Base-by-base conservation (phyloP, 1,140 invertebrate species). In the Bilobella aurantiaca region DNA sequence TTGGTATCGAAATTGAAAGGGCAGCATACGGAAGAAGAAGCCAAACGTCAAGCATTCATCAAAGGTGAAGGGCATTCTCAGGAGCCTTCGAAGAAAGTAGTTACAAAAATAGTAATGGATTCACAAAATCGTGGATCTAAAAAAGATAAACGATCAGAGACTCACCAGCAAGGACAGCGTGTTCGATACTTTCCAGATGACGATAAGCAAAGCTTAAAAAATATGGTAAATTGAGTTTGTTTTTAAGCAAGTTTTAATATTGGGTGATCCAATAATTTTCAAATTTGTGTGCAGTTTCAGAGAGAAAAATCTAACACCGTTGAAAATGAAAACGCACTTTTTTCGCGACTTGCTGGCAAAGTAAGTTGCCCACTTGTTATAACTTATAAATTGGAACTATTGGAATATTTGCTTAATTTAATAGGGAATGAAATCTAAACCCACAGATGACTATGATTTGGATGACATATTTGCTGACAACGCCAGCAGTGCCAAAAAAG, bases 171-270 rank as follows among this genome's bases (percentile, higher is more conserved):
- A 65, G 87, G 87, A 1, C 80, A 91, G 74, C 82, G 91, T 71
- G 79, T 85, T 18, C 82, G 86, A 63, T 94, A 95, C 78, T 96
- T 93, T 81, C 83, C 87, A 42, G 91, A 96, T 80, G 92, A 96
- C 81, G 90, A 95, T 75, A 87, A 87, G 77, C 87, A 90, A 78
- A 86, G 88, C 47, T 82, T 96, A 16, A 83, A 89, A 76, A 81
- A 91, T 75, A 88, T 96, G 87, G 89, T 90, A 81, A 66, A n/a
- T 32, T 27, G 23, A 59, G 28, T 8, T 59, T 5, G 28, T 31
- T 60, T 21, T 27, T 47, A 12, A 5, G 3, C 32, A 3, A 28
- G 5, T 46, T 62, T 42, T 31, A 42, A 18, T 25, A 8, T 25
- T 42, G 2, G 18, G 3, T 31, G 3, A 2, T 37, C 32, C 12